Evolutionary conservation across 2,888 invertebrate genomes (phyloP).

Genomic region (Drosophila mimetica): DNA sequence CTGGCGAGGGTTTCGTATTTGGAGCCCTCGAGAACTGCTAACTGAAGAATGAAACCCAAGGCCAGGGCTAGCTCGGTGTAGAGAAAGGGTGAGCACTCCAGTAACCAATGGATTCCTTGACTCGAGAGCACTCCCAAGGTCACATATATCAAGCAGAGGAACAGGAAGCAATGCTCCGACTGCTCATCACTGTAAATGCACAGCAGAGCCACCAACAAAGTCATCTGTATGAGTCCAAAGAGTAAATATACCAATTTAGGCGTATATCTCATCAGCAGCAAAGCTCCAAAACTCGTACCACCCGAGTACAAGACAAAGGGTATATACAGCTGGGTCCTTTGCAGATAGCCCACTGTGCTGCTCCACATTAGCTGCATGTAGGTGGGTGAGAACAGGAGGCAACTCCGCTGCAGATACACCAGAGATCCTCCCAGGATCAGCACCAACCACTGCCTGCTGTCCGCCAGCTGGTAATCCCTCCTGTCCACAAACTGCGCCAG

Average conservation of each 20-base stretch:
- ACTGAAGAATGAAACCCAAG: slow-evolving; percentile 58
- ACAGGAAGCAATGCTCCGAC: slow-evolving; percentile 72
- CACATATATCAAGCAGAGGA: slow-evolving; percentile 75
- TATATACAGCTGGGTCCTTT: slow-evolving; percentile 51
- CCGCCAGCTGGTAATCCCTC: slow-evolving; percentile 62
- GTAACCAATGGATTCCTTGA: slow-evolving; percentile 71
- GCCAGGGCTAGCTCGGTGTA: slow-evolving; percentile 71
- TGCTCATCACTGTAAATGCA: slow-evolving; percentile 73
- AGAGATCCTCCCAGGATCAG: slow-evolving; percentile 56
- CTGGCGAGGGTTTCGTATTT: slow-evolving; percentile 66
- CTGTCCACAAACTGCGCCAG: slow-evolving; percentile 71
- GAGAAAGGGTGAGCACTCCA: slow-evolving; percentile 79
- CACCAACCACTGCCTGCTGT: slow-evolving; percentile 73
- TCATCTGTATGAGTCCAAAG: slow-evolving; percentile 78
- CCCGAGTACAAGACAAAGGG: slow-evolving; percentile 65
- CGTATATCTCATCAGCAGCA: slow-evolving; percentile 71
- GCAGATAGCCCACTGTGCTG: slow-evolving; percentile 62
- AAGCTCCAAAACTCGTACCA: slow-evolving; percentile 65
- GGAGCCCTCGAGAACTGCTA: slow-evolving; percentile 61
- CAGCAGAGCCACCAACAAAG: slow-evolving; percentile 70
- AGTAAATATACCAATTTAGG: slow-evolving; percentile 76
- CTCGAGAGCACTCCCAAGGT: slow-evolving; percentile 75
- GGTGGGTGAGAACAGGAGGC: slow-evolving; percentile 66
- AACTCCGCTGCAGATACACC: slow-evolving; percentile 62
- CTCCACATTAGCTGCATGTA: slow-evolving; percentile 71